These are phyloP conservation scores for Pelochelys cantorii DNA, from an alignment of 2,797 vertebrate genomes.

Conservation along the genomic window DNA sequence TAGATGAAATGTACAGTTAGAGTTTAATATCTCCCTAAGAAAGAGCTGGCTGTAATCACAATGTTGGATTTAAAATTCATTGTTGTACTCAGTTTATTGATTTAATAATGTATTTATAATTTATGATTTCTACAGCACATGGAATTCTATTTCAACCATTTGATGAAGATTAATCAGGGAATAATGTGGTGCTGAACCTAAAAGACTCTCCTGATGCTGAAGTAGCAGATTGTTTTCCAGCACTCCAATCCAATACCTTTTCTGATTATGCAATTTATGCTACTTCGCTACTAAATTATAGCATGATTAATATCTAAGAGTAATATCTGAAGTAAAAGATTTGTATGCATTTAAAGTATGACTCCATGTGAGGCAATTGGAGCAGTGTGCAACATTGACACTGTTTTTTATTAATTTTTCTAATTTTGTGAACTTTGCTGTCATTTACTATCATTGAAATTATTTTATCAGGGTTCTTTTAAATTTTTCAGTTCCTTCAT, in stretches of 20 bases:
- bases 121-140: constrained; percentile 55
- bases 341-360: background rate
- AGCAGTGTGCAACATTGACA: background rate
- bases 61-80: constrained; percentile 55
- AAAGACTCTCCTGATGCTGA: constrained; percentile 16
- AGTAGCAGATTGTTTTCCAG: background rate
- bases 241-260: constrained; percentile 4
- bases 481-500: background rate
- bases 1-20: constrained; percentile 53
- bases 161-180: constrained; percentile 46
- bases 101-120: constrained; percentile 67
- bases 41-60: constrained; percentile 60
- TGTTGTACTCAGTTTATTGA: constrained; percentile 55
- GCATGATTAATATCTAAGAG: constrained; percentile 3
- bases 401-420: background rate
- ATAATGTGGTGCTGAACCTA: constrained; percentile 44
- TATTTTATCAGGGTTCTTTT: background rate
- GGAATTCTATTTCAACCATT: constrained; percentile 53
- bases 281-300: constrained; percentile 14
- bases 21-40: constrained; percentile 60
- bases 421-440: background rate
- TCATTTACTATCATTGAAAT: background rate
- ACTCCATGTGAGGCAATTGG: background rate
- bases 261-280: background rate
- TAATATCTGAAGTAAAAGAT: constrained; percentile 15